Evolutionary conservation across 2,888 invertebrate species (phyloP).

Genomic region (Schizaphis graminum): DNA sequence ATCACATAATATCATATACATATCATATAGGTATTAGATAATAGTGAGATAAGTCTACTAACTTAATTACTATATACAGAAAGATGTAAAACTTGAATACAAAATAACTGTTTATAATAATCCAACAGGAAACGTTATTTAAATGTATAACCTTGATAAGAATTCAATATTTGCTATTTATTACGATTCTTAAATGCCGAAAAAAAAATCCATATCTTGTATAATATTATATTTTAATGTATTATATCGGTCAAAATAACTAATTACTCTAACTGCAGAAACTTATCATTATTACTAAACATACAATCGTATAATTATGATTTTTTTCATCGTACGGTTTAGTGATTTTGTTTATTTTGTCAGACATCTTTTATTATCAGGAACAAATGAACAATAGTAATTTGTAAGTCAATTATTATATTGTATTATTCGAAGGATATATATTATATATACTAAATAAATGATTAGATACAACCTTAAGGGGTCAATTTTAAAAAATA

Average conservation of each 20-base stretch:
- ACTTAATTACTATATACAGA: not conserved
- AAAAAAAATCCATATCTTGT: not conserved
- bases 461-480: not conserved
- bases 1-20: not conserved
- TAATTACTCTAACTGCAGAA: not conserved
- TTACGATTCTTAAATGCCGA: not conserved
- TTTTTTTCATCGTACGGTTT: slow-evolving; percentile 17
- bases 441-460: not conserved
- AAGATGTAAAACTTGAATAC: not conserved
- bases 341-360: not conserved
- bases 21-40: not conserved
- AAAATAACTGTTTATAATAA: not conserved
- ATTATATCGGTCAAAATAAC: slow-evolving; percentile 1
- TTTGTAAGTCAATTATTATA: not conserved
- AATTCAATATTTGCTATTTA: not conserved
- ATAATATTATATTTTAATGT: not conserved
- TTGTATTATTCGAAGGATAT: slow-evolving; percentile 22
- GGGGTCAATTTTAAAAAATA: not conserved
- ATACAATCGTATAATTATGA: not conserved
- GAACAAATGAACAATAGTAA: not conserved
- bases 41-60: not conserved
- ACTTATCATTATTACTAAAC: not conserved
- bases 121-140: not conserved
- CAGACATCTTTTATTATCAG: not conserved
- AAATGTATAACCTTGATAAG: not conserved